Evolutionary conservation across 2,797 vertebrate genomes (phyloP), one percentile per base, ranked within the genome.

Genomic region (Falco novaeseelandiae): DNA sequence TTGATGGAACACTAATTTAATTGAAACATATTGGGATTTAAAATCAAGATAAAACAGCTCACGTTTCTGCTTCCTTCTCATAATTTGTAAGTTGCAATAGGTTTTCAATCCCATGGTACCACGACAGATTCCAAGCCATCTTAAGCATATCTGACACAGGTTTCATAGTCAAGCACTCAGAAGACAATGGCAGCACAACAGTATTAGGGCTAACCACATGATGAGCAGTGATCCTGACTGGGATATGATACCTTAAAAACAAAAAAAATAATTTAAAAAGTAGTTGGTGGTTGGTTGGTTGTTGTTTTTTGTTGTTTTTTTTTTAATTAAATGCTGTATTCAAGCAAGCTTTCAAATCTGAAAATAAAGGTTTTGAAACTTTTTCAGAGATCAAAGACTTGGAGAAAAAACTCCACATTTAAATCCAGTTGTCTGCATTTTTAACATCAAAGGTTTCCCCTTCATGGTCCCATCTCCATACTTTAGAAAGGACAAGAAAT

Each of bases 141-240:
- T 98, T 98, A 91, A 99, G 97, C 95, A 99, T 98, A 84, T 99
- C 98, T 74, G 97, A 97, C 38, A 99, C 98, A 0, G 99, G 98
- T 51, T 97, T 98, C 72, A 98, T 93, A 72, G 97, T 79, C 96
- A 99, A 94, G 74, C 98, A 98, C 72, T 99, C 99, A n/a, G 98
- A 96, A 72, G 98, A 98, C n/a, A 99, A 91, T 1, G 99, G 98
- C 89, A 99, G 90, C 63, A 99, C 97, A 22, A 98, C 96, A 95
- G 98, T 98, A 95, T 99, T 98, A 2, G 99, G 99, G 94, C 99
- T 99, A 85, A 99, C 99, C 4, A 98, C 98, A 62, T 99, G 99
- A 96, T 99, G 98, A 89, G 97, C 98, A 14, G 89, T 94, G 19
- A 98, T 95, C 81, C 93, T 98, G 40, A 99, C 98, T 3, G 99